Evolutionary conservation across 2,888 invertebrate genomes (phyloP), one percentile per base, ranked within the genome.

Genomic region (Tetrapedia diversipes): DNA sequence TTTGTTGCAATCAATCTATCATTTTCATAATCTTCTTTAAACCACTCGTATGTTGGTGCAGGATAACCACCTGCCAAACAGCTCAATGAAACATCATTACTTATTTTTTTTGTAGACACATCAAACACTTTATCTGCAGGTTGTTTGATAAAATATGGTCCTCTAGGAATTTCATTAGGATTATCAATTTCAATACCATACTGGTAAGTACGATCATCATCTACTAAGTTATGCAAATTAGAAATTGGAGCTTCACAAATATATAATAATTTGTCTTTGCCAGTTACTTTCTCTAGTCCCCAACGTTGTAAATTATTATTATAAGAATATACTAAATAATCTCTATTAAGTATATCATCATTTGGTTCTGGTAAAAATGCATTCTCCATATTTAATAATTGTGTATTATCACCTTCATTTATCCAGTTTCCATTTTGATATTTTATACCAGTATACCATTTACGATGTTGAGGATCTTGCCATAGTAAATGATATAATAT

Each of bases 31-130:
- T 96, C 95, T 92, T 98, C 98, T 89, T 95, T 95, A 89, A 94
- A 98, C 98, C 98, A 98, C 87, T 95, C 95, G 89, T 98, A 98
- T 0, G 94, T 94, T 0, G 98, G 98, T 27, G 97, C 95, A 4
- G 98, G 98, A 91, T 95, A 98, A 0, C 98, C 98, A 81, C 95
- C 96, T 82, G 97, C 97, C 71, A 96, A 93, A 87, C 97, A 97
- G 81, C 95, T 95, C 11, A 98, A 91, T 10, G 95, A 94, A 0
- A 97, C 95, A 92, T 96, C 96, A 89, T 97, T 96, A 22, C 93
- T 93, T 59, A 94, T 90, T 80, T 94, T 94, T 80, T 95, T 94
- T 86, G 94, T 94, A 11, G 95, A 94, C 10, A 96, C 94, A 92
- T 98, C 98, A 92, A 96, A 97, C 16, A 97, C 96, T 22, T 95